Percentiles rank a stretch among this genome's conserved stretches.
phyloP scores from a whole-genome alignment of 2,113 vertebrate species.

The Albula glossodonta region DNA sequence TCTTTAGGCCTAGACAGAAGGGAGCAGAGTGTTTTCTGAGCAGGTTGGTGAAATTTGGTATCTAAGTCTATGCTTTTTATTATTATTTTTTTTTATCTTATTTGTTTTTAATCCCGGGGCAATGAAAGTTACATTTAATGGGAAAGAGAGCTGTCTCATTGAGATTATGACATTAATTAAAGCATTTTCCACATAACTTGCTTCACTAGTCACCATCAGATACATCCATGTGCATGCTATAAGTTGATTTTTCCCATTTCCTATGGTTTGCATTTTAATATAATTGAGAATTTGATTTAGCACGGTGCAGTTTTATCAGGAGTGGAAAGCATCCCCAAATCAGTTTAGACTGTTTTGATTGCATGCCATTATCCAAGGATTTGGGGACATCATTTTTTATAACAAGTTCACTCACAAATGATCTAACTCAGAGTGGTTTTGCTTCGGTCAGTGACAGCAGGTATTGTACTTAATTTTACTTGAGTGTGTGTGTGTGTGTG shows the following conservation, averaged over 20 bases:
- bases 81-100: neutral
- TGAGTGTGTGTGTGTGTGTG: slow-evolving; percentile 78
- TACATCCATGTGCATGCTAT: neutral
- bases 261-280: neutral
- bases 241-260: neutral
- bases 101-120: neutral
- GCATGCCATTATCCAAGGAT: slow-evolving; percentile 85
- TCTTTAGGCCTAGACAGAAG: neutral
- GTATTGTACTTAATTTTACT: slow-evolving; percentile 83
- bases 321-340: neutral
- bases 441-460: slow-evolving; percentile 87
- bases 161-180: slow-evolving; percentile 8
- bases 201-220: neutral
- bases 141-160: neutral
- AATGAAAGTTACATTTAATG: neutral
- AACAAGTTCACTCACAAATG: slow-evolving; percentile 69
- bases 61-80: neutral
- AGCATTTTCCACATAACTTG: neutral
- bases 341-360: slow-evolving; percentile 68
- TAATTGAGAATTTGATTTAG: neutral
- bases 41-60: neutral
- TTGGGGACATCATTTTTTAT: slow-evolving; percentile 46
- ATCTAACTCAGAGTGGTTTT: slow-evolving; percentile 88
- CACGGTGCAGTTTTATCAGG: neutral
- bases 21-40: neutral